Conservation (phyloP, 2,797 vertebrate species). For the Sylvia borin region DNA sequence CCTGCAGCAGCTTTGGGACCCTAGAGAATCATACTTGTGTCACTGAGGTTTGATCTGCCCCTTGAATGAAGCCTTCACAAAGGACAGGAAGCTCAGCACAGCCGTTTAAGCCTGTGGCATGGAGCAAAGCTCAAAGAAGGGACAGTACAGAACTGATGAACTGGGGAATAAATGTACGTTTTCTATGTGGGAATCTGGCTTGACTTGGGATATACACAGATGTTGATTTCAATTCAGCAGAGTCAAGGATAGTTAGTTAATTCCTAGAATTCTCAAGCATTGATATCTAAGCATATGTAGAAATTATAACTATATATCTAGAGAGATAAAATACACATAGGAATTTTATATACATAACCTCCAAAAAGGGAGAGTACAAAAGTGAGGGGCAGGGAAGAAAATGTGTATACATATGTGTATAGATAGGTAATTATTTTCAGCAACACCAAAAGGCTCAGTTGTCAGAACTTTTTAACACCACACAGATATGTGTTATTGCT, state of each 20-base stretch:
- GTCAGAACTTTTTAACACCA: background rate
- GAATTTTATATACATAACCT: background rate
- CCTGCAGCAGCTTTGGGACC: background rate
- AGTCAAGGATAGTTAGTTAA: background rate
- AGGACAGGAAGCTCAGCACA: background rate
- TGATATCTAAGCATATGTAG: background rate
- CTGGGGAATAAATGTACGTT: background rate
- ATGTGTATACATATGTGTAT: background rate
- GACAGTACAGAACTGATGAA: background rate
- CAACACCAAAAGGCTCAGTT: background rate
- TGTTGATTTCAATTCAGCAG: background rate
- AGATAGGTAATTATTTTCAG: background rate
- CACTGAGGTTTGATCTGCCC: background rate
- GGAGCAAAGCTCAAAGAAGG: background rate
- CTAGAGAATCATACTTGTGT: background rate
- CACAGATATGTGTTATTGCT: background rate
- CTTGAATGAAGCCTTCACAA: background rate
- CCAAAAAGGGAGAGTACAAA: background rate
- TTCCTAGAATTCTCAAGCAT: background rate
- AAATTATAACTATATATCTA: background rate
- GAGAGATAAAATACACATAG: background rate
- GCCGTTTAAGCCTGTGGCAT: background rate
- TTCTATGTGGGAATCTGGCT: background rate
- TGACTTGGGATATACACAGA: background rate
- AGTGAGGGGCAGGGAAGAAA: background rate